phyloP scores from a whole-genome alignment of 30 jellyfish, hydroid and myxozoan species.

The Phacellophora camtschatica region DNA sequence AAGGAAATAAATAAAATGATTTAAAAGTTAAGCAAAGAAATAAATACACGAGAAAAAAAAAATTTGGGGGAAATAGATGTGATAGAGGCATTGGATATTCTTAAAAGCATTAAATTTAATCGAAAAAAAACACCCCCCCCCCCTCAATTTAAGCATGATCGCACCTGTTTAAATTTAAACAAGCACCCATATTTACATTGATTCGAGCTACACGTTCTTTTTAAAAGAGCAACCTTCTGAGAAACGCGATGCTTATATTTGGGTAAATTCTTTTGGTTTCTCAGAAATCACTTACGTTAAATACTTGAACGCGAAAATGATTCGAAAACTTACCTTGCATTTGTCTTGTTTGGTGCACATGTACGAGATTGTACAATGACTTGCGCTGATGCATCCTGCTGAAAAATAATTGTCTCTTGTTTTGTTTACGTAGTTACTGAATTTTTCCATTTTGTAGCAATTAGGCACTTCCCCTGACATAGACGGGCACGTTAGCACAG shows the following conservation, averaged over 20 bases:
- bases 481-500: no score
- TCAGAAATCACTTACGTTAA: no score
- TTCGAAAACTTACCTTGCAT: constrained; percentile 15
- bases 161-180: neutral
- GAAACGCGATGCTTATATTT: no score
- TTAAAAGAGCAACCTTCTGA: no score
- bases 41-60: neutral
- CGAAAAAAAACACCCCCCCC: neutral
- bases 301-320: no score
- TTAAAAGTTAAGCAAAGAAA: no score
- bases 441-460: constrained; percentile 21
- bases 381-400: constrained; percentile 8
- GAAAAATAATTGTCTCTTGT: constrained; percentile 19
- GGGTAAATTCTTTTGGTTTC: no score
- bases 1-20: no score
- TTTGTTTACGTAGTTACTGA: neutral
- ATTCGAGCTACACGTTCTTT: neutral
- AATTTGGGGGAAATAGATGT: neutral
- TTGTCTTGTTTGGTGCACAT: constrained; percentile 5
- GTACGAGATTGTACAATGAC: constrained; percentile 6
- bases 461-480: no score
- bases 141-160: neutral
- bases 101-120: no score
- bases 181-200: neutral
- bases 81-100: neutral